A percentile compares a stretch with the other conserved stretches of the same genome.
Evolutionary conservation across 1,140 invertebrate species (phyloP).

Genomic region (Hycleus cichorii): DNA sequence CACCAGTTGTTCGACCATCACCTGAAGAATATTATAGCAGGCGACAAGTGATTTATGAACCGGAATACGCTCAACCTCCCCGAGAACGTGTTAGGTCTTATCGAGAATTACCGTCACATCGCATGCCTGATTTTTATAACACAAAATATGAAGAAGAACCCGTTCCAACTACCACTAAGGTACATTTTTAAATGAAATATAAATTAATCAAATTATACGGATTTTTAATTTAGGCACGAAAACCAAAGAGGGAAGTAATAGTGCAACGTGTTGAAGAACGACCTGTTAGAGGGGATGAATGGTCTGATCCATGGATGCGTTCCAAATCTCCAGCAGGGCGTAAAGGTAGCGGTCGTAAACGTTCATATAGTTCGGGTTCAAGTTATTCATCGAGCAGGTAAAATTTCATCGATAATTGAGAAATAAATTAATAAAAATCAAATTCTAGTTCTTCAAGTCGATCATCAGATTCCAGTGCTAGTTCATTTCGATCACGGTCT

Average conservation of each 20-base stretch:
- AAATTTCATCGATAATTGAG: neutral
- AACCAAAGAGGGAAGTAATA: slow-evolving; percentile 68
- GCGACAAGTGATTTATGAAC: slow-evolving; percentile 36
- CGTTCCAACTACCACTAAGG: slow-evolving; percentile 10
- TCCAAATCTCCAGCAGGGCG: slow-evolving; percentile 56
- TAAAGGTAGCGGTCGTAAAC: slow-evolving; percentile 46
- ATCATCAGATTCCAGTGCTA: slow-evolving; percentile 40
- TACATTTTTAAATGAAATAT: neutral
- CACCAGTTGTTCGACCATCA: slow-evolving; percentile 22
- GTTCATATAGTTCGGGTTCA: slow-evolving; percentile 68
- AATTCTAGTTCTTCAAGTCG: slow-evolving; percentile 33
- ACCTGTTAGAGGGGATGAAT: slow-evolving; percentile 67
- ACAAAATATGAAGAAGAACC: slow-evolving; percentile 38
- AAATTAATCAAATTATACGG: neutral
- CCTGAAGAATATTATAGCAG: slow-evolving; percentile 33
- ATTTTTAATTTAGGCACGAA: slow-evolving; percentile 28
- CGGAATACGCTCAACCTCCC: slow-evolving; percentile 32
- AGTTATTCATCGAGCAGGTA: slow-evolving; percentile 68
- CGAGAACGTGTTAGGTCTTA: slow-evolving; percentile 41
- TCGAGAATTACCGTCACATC: slow-evolving; percentile 32
- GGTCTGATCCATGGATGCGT: slow-evolving; percentile 90
- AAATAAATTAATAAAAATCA: neutral
- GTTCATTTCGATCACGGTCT: slow-evolving; percentile 44
- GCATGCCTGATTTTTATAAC: slow-evolving; percentile 35
- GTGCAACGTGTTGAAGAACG: slow-evolving; percentile 51